Conservation (phyloP, 2,888 invertebrate species). For the Drosophila affinis region DNA sequence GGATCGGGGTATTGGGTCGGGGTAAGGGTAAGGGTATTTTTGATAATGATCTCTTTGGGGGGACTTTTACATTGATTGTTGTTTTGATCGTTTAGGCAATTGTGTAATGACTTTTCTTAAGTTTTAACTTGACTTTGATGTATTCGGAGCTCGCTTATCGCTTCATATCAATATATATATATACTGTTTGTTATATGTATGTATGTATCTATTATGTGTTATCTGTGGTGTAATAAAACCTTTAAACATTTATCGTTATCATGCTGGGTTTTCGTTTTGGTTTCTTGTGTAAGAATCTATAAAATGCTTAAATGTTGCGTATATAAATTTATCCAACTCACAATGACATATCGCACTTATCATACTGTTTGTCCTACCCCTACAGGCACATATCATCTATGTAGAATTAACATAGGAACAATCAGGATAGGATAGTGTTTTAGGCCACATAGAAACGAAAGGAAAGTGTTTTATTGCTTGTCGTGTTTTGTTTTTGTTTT, state of each 20-base stretch:
- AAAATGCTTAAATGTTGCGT: conserved; percentile 39
- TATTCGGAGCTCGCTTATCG: conserved; percentile 23
- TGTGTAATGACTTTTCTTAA: conserved; percentile 19
- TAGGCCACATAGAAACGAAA: conserved; percentile 32
- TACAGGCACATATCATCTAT: conserved; percentile 26
- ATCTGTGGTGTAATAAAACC: conserved; percentile 28
- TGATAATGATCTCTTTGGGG: conserved; percentile 12
- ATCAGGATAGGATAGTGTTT: conserved; percentile 29
- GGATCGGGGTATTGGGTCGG: conserved; percentile 8
- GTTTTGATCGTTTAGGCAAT: conserved; percentile 37
- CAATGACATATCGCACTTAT: conserved; percentile 34
- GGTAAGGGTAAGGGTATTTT: conserved; percentile 11
- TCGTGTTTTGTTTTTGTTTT: conserved; percentile 3
- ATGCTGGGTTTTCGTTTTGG: conserved; percentile 14
- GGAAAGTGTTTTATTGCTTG: conserved; percentile 1
- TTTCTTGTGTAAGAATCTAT: conserved; percentile 36
- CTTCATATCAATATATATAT: conserved; percentile 11
- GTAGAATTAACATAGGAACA: conserved; percentile 34
- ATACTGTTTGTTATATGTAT: conserved; percentile 17
- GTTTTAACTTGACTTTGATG: conserved; percentile 40
- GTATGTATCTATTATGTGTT: conserved; percentile 38
- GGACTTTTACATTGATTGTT: conserved; percentile 24
- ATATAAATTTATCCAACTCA: conserved; percentile 35
- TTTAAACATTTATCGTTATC: conserved; percentile 41
- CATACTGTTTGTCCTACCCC: conserved; percentile 11